Conservation (phyloP, 2,797 vertebrate species). For the Melanotaenia pygmaea region DNA sequence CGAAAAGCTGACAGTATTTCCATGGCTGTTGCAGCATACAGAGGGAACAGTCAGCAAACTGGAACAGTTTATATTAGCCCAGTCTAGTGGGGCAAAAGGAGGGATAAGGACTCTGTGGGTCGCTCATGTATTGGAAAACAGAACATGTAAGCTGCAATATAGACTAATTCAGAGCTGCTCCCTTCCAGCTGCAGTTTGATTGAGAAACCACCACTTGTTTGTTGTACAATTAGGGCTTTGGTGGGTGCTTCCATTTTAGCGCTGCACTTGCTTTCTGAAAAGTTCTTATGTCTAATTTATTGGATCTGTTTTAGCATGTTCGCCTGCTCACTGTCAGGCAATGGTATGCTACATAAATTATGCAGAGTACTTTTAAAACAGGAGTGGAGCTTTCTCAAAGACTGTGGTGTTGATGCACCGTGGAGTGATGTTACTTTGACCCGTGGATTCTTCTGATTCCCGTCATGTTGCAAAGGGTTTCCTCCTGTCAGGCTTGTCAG, state of each 20-base stretch:
- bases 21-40: conserved; percentile 35
- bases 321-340: conserved; percentile 46
- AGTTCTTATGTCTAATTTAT: conserved; percentile 74
- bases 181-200: conserved; percentile 45
- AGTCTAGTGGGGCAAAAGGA: conserved; percentile 66
- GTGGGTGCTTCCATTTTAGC: conserved; percentile 48
- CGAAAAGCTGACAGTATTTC: conserved; percentile 15
- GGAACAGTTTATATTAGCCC: conserved; percentile 61
- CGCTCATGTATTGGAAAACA: conserved; percentile 39
- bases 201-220: conserved; percentile 56
- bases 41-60: conserved; percentile 51
- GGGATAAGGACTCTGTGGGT: conserved; percentile 43
- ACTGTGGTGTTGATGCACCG: conserved; percentile 16
- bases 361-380: conserved; percentile 63
- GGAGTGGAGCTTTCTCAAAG: conserved; percentile 18
- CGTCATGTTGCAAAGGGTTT: conserved; percentile 53
- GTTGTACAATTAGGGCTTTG: conserved; percentile 64
- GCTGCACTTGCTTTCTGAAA: conserved; percentile 54
- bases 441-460: conserved; percentile 46
- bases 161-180: conserved; percentile 51
- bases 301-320: conserved; percentile 63
- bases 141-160: conserved; percentile 57
- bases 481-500: conserved; percentile 51
- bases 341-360: conserved; percentile 70
- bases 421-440: conserved; percentile 42